Evolutionary conservation across 1,140 invertebrate genomes (phyloP), one percentile per base, ranked within the genome.

Genomic region (Anastatus disparis): DNA sequence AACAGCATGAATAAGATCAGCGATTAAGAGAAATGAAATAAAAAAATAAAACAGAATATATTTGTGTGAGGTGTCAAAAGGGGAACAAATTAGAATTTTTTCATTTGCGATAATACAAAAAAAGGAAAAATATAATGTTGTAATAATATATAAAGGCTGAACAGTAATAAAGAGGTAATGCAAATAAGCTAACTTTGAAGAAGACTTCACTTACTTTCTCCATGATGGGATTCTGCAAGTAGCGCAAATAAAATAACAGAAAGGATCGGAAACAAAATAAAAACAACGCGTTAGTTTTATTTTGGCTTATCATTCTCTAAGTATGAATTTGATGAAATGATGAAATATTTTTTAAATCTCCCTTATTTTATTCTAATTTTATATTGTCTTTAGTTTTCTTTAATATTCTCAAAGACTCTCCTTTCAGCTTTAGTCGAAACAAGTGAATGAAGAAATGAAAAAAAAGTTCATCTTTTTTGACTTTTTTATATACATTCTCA

Each of bases 221-320:
- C 85, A 87, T 76, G 83, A 82, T 84, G 85, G 85, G 83, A 86
- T 86, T 84, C 85, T 86, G 85, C 84, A 78, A 85, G 84, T 83
- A 82, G 84, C 84, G 83, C 82, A 85, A 85, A 85, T 83, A 84
- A 85, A 84, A 85, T 84, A 84, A 85, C 82, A 84, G 82, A 85
- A 82, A 84, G 75, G 78, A 85, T 85, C 85, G 84, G 84, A 81
- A 87, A 86, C 83, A 87, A 85, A 85, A 87, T 81, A 86, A 85
- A n/a, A 84, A 84, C 31, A 82, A n/a, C 84, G 81, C 84, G 83
- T 87, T 86, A 87, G 84, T 87, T 84, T 82, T 79, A n/a, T n/a
- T n/a, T n/a, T n/a, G 74, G 76, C 79, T 82, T 76, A 76, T 81
- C 77, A 78, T 78, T 80, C 59, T 59, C 29, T 81, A 77, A 72